Percentiles rank a stretch among this genome's conserved stretches.
Conservation (phyloP, 2,797 vertebrate genomes). For the Danionella dracula region DNA sequence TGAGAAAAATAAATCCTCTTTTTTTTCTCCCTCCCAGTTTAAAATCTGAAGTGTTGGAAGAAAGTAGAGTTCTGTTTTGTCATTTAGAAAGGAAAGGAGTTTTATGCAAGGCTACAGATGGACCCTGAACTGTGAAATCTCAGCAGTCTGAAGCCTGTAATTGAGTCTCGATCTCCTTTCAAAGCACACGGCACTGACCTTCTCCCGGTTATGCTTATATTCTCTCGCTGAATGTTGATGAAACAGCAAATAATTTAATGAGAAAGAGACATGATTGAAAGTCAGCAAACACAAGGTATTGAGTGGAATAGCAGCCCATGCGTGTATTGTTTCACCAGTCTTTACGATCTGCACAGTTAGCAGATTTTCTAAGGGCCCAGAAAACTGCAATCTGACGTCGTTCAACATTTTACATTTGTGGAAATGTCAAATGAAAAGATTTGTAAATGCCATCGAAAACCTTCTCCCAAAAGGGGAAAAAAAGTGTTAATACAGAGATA, state of each 20-base stretch:
- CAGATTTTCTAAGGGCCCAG: neutral
- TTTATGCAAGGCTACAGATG: conserved; percentile 25
- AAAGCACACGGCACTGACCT: neutral
- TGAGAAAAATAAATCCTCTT: conserved; percentile 12
- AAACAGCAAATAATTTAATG: neutral
- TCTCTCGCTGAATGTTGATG: neutral
- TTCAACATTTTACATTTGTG: neutral
- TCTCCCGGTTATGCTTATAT: neutral
- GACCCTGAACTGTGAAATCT: conserved; percentile 33
- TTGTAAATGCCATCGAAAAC: too few species aligned
- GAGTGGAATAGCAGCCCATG: neutral
- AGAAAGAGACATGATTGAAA: neutral
- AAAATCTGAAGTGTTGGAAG: conserved; percentile 22
- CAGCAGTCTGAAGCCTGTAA: conserved; percentile 11
- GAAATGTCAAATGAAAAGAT: too few species aligned
- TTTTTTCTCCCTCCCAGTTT: neutral
- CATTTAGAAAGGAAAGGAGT: conserved; percentile 16
- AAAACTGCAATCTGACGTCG: neutral
- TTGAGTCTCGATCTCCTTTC: neutral
- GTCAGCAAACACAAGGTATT: neutral
- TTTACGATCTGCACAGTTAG: neutral
- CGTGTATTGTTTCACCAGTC: neutral
- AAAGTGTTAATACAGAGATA: too few species aligned
- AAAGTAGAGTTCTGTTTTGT: conserved; percentile 30
- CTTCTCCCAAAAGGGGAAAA: too few species aligned